These are phyloP conservation scores for Caenorhabditis becei DNA, from an alignment of 2,888 invertebrate species.

Conservation along the genomic window DNA sequence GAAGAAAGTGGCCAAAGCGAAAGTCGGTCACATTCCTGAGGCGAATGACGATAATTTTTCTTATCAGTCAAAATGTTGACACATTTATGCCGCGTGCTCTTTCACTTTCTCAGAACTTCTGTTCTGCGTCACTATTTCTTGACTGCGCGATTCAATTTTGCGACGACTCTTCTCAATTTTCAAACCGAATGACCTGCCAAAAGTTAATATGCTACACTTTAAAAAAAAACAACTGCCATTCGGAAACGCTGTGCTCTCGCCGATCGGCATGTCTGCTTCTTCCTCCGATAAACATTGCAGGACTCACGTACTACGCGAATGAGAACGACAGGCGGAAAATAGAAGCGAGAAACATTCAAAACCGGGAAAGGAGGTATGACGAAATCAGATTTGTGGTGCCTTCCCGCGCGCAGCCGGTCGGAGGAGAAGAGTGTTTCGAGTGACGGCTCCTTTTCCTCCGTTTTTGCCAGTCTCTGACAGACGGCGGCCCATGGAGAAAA, in stretches of 20 bases:
- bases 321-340: conserved; percentile 1
- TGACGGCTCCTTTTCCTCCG: conserved; percentile 57
- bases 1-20: conserved; percentile 7
- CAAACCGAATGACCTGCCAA: neutral
- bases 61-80: conserved; percentile 21
- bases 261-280: conserved; percentile 5
- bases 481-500: conserved; percentile 21
- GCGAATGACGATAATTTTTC: conserved; percentile 8
- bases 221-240: neutral
- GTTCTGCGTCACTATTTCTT: conserved; percentile 3
- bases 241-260: neutral
- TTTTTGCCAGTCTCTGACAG: conserved; percentile 22
- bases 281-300: conserved; percentile 4
- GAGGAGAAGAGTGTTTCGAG: conserved; percentile 45
- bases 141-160: neutral
- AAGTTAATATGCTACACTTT: neutral
- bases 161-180: too few species aligned
- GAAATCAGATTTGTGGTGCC: conserved; percentile 60
- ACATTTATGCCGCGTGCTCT: conserved; percentile 7
- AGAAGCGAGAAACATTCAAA: conserved; percentile 18
- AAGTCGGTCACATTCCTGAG: conserved; percentile 15
- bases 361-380: conserved; percentile 51
- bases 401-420: conserved; percentile 35
- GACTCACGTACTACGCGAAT: conserved; percentile 10
- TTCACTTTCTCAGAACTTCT: neutral